A percentile compares a stretch with the other conserved stretches of the same genome.
These are phyloP conservation scores for Microctonus brassicae DNA, from an alignment of 2,888 invertebrate species.

Conservation along the genomic window DNA sequence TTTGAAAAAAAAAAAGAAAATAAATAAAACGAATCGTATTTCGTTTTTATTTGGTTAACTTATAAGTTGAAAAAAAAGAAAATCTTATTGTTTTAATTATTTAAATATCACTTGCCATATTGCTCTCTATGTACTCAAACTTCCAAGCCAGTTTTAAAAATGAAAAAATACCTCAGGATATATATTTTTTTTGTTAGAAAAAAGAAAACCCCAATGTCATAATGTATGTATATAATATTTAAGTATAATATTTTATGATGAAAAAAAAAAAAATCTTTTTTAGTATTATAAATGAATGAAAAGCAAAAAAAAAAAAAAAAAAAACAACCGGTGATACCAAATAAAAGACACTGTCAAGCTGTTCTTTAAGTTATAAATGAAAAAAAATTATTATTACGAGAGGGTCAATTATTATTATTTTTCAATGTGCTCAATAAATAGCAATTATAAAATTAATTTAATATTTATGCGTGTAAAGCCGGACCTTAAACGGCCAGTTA, in stretches of 20 bases:
- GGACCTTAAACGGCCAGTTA: not conserved
- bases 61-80: not conserved
- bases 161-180: not conserved
- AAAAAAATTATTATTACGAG: not conserved
- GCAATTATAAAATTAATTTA: not conserved
- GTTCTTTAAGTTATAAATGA: not conserved
- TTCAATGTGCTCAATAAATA: not conserved
- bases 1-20: not conserved
- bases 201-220: not conserved
- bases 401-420: conserved; percentile 3
- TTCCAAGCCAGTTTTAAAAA: not conserved
- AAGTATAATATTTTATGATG: not conserved
- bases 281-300: not conserved
- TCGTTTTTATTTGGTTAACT: not conserved
- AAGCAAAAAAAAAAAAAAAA: conserved; percentile 3
- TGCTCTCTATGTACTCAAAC: not conserved
- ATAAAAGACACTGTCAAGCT: conserved; percentile 18
- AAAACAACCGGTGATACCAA: not conserved
- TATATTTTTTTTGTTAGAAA: not conserved
- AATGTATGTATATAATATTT: too few species aligned
- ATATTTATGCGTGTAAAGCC: not conserved
- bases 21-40: not conserved
- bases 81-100: not conserved
- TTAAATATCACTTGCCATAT: not conserved
- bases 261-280: not conserved